Conservation (phyloP, 1,140 invertebrate species). For the Aphidius gifuensis region DNA sequence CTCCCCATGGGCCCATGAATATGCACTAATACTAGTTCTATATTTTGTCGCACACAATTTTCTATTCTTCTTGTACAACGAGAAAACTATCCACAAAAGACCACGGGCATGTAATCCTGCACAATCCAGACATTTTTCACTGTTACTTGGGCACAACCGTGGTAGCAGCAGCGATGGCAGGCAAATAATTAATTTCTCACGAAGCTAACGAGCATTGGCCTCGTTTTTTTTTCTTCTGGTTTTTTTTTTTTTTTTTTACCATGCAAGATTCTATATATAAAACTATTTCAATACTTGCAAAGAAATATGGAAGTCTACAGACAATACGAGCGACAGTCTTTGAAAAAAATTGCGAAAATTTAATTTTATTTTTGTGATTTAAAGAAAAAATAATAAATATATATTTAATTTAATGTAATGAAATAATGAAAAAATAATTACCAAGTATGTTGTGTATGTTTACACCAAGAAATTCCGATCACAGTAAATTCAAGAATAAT, state of each 20-base stretch:
- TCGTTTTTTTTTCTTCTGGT: not conserved
- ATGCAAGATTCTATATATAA: conserved; percentile 24
- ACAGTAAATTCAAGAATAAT: conserved; percentile 13
- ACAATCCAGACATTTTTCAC: conserved; percentile 56
- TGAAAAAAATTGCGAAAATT: no score
- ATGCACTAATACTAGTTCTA: conserved; percentile 17
- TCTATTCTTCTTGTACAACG: conserved; percentile 17
- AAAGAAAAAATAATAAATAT: no score
- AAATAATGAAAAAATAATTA: no score
- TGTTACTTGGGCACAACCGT: conserved; percentile 46
- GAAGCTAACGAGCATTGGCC: conserved; percentile 49
- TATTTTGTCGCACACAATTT: not conserved
- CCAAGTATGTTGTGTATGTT: no score
- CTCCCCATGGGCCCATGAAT: conserved; percentile 17
- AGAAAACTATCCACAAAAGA: not conserved
- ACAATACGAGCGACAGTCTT: no score
- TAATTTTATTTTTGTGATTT: no score
- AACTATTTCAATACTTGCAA: no score
- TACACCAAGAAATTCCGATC: no score
- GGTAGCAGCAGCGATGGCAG: conserved; percentile 38
- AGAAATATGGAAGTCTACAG: no score
- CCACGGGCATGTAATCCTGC: conserved; percentile 45
- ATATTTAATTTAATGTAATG: no score
- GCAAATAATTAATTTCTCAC: conserved; percentile 57
- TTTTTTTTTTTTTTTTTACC: conserved; percentile 29